phyloP scores from a whole-genome alignment of 2,113 vertebrate genomes.

The Erpornis zantholeuca region DNA sequence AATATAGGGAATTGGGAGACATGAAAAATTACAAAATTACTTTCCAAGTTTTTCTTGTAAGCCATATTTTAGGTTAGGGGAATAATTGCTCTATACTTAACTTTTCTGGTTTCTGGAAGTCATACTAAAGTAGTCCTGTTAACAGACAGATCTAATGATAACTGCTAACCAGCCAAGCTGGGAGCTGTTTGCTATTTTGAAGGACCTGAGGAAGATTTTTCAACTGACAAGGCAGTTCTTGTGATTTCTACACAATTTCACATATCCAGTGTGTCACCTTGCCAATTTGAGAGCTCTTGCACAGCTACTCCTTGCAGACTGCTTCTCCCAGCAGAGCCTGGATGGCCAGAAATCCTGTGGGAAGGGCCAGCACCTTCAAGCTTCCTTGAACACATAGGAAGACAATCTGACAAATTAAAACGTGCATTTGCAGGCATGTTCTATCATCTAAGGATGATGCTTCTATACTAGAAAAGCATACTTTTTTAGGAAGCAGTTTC shows the following conservation, averaged over 20 bases:
- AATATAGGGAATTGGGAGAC: neutral
- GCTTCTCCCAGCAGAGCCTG: neutral
- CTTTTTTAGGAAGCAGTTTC: neutral
- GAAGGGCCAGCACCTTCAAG: neutral
- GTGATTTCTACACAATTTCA: neutral
- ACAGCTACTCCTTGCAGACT: neutral
- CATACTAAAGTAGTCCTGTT: neutral
- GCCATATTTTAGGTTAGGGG: neutral
- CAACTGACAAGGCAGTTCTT: neutral
- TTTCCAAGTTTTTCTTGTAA: neutral
- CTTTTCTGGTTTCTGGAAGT: neutral
- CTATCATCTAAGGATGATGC: neutral
- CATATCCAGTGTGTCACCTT: neutral
- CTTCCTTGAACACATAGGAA: neutral
- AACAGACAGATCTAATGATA: neutral
- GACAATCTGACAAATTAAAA: neutral
- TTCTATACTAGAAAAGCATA: neutral
- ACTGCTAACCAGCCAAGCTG: neutral
- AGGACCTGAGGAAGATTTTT: neutral
- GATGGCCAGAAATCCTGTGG: neutral
- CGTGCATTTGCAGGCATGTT: fast-evolving
- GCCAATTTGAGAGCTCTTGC: fast-evolving
- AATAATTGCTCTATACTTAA: neutral
- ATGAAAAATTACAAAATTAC: neutral
- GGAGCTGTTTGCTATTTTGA: neutral